These are phyloP conservation scores for Pteromalus puparum DNA, from an alignment of 1,140 invertebrate species.

Conservation along the genomic window DNA sequence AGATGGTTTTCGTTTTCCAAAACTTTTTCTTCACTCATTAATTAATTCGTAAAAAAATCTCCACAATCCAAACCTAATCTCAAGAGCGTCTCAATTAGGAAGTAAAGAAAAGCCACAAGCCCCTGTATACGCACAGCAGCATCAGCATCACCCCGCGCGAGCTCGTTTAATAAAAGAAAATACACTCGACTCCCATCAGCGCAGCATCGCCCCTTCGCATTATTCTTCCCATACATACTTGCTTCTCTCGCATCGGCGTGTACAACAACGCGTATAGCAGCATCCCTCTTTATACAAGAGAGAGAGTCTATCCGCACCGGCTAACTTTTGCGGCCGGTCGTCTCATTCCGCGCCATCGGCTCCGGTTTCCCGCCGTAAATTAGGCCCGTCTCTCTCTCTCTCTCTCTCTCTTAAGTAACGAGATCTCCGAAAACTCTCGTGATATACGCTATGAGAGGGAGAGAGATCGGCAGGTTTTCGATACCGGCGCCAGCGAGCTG, in stretches of 20 bases:
- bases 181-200: background rate
- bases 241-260: no score
- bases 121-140: background rate
- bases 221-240: background rate
- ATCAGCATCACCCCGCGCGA: background rate
- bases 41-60: background rate
- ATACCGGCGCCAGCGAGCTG: background rate
- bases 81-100: background rate
- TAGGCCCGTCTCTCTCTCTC: constrained; percentile 17
- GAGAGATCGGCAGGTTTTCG: constrained; percentile 11
- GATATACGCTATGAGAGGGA: background rate
- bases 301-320: background rate
- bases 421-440: background rate
- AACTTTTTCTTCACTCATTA: no score
- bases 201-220: background rate
- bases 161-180: background rate
- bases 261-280: background rate
- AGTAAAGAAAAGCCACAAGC: background rate
- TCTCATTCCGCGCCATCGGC: constrained; percentile 30
- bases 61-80: background rate
- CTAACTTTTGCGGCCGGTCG: background rate
- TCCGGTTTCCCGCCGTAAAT: constrained; percentile 6
- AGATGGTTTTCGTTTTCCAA: no score
- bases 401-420: constrained; percentile 39
- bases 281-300: background rate